These are phyloP conservation scores for Mechanitis mazaeus DNA, from an alignment of 2,888 invertebrate species.

Conservation along the genomic window DNA sequence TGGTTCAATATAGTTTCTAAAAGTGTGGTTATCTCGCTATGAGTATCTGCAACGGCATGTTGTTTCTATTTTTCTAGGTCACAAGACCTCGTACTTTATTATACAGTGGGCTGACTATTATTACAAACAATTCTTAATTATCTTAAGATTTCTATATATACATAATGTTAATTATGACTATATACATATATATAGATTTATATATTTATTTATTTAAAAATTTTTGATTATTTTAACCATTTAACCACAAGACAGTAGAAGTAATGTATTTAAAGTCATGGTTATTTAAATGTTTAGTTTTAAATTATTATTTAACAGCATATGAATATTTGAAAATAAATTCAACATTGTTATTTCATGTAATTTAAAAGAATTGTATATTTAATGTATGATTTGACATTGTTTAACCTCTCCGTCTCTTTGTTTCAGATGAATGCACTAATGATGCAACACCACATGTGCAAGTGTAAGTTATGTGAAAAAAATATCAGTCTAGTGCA, in stretches of 20 bases:
- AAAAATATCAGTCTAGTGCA: slow-evolving; percentile 47
- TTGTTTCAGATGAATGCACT: slow-evolving; percentile 62
- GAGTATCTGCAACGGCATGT: neutral
- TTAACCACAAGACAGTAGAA: no score
- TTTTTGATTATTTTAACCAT: neutral
- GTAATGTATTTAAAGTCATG: no score
- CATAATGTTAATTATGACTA: slow-evolving; percentile 5
- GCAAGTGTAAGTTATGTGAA: slow-evolving; percentile 55
- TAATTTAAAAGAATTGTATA: neutral
- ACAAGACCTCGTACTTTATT: neutral
- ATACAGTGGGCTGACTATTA: no score
- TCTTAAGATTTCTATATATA: no score
- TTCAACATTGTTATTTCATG: neutral
- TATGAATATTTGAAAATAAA: no score
- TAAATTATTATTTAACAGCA: no score
- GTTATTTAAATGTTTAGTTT: no score
- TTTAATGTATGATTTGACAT: slow-evolving; percentile 32
- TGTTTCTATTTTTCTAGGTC: slow-evolving; percentile 2
- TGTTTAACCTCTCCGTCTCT: slow-evolving; percentile 19
- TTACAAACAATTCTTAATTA: no score
- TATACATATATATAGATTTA: neutral
- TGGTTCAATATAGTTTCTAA: neutral
- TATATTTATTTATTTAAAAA: slow-evolving; percentile 12
- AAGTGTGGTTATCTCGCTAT: slow-evolving; percentile 1
- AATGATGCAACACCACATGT: slow-evolving; percentile 58